Percentiles rank a stretch among this genome's conserved stretches.
Evolutionary conservation across 2,113 vertebrate species (phyloP).

Genomic region (Pampusana beccarii): DNA sequence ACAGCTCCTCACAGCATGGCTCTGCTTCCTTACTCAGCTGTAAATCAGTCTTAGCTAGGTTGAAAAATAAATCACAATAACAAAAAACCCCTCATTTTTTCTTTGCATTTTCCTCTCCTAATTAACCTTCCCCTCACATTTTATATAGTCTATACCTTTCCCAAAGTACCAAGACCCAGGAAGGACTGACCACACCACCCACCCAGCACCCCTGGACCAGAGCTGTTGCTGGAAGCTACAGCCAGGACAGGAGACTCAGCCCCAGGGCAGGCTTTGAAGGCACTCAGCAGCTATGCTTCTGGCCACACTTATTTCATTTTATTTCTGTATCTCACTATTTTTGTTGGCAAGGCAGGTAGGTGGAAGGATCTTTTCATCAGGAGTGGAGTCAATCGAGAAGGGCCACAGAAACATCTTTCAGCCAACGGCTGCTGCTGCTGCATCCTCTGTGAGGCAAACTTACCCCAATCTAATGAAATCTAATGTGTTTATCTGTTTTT

Average conservation of each 20-base stretch:
- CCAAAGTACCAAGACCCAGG: neutral
- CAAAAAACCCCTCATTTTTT: neutral
- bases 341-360: neutral
- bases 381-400: neutral
- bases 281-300: neutral
- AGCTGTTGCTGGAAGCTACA: neutral
- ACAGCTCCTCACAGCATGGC: neutral
- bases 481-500: neutral
- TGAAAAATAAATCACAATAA: neutral
- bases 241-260: neutral
- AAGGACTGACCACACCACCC: neutral
- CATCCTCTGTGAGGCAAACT: neutral
- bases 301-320: neutral
- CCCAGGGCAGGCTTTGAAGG: neutral
- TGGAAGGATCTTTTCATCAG: neutral
- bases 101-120: neutral
- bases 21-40: neutral
- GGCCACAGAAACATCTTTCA: neutral
- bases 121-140: neutral
- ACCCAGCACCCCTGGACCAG: neutral
- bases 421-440: neutral
- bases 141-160: neutral
- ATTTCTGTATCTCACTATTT: neutral
- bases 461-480: neutral
- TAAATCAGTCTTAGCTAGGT: neutral